phyloP scores from a whole-genome alignment of 1,140 invertebrate genomes.

The Procambarus clarkii region DNA sequence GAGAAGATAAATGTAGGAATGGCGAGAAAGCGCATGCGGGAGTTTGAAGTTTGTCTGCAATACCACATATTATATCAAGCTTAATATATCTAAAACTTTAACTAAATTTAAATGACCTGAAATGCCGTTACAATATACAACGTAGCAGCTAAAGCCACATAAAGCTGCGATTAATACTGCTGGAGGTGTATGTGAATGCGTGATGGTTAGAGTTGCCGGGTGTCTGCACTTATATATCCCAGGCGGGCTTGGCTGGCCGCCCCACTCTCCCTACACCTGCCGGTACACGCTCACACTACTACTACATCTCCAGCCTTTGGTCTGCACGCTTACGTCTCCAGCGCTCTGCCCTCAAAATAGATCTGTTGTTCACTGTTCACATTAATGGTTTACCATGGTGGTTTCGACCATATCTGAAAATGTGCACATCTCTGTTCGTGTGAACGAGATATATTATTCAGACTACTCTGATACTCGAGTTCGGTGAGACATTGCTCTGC shows the following conservation, averaged over 20 bases:
- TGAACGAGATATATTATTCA: conserved; percentile 64
- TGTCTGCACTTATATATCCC: background rate
- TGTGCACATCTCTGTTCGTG: conserved; percentile 51
- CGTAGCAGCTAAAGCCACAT: background rate
- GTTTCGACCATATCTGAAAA: conserved; percentile 60
- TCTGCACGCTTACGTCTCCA: background rate
- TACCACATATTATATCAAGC: background rate
- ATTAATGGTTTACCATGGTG: conserved; percentile 69
- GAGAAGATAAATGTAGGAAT: background rate
- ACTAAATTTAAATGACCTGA: background rate
- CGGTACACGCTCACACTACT: background rate
- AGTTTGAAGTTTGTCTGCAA: background rate
- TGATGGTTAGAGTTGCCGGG: background rate
- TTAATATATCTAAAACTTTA: background rate
- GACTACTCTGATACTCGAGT: conserved; percentile 59
- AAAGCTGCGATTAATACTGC: background rate
- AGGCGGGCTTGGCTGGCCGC: too few relatives aligned
- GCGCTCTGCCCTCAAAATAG: background rate
- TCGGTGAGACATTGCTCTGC: conserved; percentile 40
- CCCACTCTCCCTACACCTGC: background rate
- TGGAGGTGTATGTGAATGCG: background rate
- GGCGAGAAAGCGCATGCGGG: background rate
- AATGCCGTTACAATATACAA: background rate
- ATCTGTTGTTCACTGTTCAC: background rate
- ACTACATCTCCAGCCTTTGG: background rate